These are phyloP conservation scores for Liopterus haemorrhoidalis DNA, from an alignment of 2,888 invertebrate species.

Conservation along the genomic window DNA sequence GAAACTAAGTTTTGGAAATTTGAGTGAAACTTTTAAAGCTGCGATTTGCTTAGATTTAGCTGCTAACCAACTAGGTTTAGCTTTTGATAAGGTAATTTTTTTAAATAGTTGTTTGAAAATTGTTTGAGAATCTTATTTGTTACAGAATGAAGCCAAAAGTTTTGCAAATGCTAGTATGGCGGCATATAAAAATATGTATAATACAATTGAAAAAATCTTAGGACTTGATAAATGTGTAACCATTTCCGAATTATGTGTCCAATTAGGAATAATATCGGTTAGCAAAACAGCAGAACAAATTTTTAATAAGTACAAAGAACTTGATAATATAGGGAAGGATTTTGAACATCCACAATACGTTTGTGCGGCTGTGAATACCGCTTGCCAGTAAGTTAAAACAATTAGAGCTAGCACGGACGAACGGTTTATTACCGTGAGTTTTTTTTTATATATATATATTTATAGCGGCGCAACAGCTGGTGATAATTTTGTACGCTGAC, in stretches of 20 bases:
- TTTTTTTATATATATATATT: too few species aligned
- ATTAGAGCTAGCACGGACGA: background rate
- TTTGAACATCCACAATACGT: conserved; percentile 58
- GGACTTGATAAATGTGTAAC: conserved; percentile 53
- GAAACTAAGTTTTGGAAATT: conserved; percentile 43
- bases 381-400: conserved; percentile 51
- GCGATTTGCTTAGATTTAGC: conserved; percentile 59
- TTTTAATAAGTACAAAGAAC: conserved; percentile 48
- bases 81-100: conserved; percentile 53
- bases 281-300: conserved; percentile 51
- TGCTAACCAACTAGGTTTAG: conserved; percentile 46
- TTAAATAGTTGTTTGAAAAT: too few species aligned
- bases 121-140: conserved; percentile 26
- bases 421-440: too few species aligned
- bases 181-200: conserved; percentile 51
- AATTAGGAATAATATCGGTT: conserved; percentile 49
- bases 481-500: too few species aligned
- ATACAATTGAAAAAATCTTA: conserved; percentile 56
- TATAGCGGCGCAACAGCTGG: too few species aligned
- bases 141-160: conserved; percentile 54
- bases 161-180: conserved; percentile 53
- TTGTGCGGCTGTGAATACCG: conserved; percentile 58
- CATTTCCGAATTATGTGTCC: conserved; percentile 53
- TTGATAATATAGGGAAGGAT: conserved; percentile 49
- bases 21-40: conserved; percentile 56